Percentiles rank a stretch among this genome's conserved stretches.
phyloP scores from a whole-genome alignment of 1,140 invertebrate genomes.

The Drosophila busckii region DNA sequence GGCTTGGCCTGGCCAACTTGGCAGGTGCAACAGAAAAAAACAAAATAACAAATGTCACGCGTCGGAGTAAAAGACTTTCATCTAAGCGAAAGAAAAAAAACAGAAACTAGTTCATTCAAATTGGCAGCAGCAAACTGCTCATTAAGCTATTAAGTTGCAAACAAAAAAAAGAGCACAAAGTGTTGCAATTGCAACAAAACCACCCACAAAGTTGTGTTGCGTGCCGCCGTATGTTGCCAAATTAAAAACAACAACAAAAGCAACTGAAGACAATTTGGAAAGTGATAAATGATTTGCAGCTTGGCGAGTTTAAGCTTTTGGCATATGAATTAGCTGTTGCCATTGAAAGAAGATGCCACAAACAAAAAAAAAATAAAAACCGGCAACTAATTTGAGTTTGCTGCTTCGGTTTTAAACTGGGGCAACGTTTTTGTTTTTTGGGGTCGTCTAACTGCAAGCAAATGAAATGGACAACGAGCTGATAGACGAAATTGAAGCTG shows the following conservation, averaged over 20 bases:
- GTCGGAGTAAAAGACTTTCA: conserved; percentile 1
- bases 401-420: conserved; percentile 43
- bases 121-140: conserved; percentile 9
- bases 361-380: conserved; percentile 19
- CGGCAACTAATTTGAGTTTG: conserved; percentile 27
- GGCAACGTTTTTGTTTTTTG: conserved; percentile 56
- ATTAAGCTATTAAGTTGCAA: conserved; percentile 26
- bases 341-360: conserved; percentile 45
- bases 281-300: conserved; percentile 70
- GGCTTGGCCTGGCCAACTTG: conserved; percentile 19
- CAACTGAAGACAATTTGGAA: conserved; percentile 26
- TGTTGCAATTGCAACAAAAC: conserved; percentile 8
- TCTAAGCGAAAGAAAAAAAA: too few relatives aligned
- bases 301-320: conserved; percentile 46
- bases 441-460: conserved; percentile 58
- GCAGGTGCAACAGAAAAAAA: conserved; percentile 47
- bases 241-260: background rate
- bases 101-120: conserved; percentile 38
- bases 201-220: conserved; percentile 30
- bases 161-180: conserved; percentile 8
- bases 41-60: conserved; percentile 35
- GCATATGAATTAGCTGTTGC: conserved; percentile 70
- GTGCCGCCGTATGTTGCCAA: conserved; percentile 2
- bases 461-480: conserved; percentile 50
- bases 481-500: conserved; percentile 15